Evolutionary conservation across 2,797 vertebrate genomes (phyloP).

Genomic region (Darevskia mixta): DNA sequence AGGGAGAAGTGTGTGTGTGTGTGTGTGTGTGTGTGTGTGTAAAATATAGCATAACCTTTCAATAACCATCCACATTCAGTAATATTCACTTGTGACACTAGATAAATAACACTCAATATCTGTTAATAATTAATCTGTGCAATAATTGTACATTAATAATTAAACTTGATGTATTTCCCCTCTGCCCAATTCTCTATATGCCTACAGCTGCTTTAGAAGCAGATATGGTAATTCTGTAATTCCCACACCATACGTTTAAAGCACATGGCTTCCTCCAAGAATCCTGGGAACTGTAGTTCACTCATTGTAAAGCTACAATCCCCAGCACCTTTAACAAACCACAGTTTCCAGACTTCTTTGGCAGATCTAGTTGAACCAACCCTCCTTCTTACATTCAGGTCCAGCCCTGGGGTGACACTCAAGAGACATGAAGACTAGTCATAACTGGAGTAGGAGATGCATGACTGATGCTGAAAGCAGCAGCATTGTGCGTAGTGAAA

Average conservation of each 20-base stretch:
- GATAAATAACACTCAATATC: slow-evolving; percentile 24
- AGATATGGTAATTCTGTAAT: neutral
- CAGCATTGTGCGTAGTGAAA: neutral
- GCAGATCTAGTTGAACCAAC: neutral
- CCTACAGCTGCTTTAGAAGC: neutral
- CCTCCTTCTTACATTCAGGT: neutral
- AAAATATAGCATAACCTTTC: neutral
- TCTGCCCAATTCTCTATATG: neutral
- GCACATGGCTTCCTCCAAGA: too few species aligned
- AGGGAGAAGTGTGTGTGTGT: neutral
- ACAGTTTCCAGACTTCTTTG: too few species aligned
- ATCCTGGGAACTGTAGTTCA: too few species aligned
- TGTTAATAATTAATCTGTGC: slow-evolving; percentile 36
- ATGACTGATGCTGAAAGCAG: neutral
- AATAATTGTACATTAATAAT: slow-evolving; percentile 38
- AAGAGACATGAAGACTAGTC: neutral
- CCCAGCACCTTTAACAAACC: too few species aligned
- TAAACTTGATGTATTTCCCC: slow-evolving; percentile 5
- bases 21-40: neutral
- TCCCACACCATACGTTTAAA: too few species aligned
- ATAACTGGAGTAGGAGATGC: neutral
- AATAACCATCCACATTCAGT: neutral
- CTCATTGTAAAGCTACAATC: too few species aligned
- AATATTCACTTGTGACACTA: slow-evolving; percentile 11
- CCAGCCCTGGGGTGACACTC: neutral